Percentiles rank a stretch among this genome's conserved stretches.
These are phyloP conservation scores for Cosmopolites sordidus DNA, from an alignment of 2,888 invertebrate species.

Conservation along the genomic window DNA sequence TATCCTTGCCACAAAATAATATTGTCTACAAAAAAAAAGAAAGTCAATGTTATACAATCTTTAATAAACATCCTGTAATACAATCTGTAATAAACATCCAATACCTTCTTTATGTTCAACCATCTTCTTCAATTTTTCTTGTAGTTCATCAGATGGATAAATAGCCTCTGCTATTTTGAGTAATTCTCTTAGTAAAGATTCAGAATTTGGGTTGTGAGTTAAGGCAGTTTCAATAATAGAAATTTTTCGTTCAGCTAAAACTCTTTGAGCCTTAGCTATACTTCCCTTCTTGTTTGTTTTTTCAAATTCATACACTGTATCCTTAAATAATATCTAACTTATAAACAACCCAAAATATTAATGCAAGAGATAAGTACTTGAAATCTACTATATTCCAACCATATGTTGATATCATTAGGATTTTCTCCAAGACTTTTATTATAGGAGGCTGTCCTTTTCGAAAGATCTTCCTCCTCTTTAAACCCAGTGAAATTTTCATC, in stretches of 20 bases:
- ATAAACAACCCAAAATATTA: conserved; percentile 1
- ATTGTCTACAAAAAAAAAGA: conserved; percentile 31
- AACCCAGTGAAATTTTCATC: conserved; percentile 38
- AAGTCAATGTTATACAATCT: too few relatives aligned
- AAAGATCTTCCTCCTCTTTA: conserved; percentile 51
- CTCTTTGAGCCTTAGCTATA: conserved; percentile 46
- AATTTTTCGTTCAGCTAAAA: conserved; percentile 56
- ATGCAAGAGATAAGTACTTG: too few relatives aligned
- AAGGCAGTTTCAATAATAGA: conserved; percentile 60
- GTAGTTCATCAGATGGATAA: conserved; percentile 58
- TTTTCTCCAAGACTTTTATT: conserved; percentile 52
- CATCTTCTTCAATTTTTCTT: conserved; percentile 46
- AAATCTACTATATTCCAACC: conserved; percentile 59
- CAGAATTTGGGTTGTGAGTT: conserved; percentile 53
- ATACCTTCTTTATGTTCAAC: too few relatives aligned
- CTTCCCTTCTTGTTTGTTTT: conserved; percentile 45
- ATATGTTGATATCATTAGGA: conserved; percentile 53
- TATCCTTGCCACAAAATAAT: conserved; percentile 53
- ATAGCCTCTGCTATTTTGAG: conserved; percentile 50
- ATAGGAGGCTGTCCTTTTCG: conserved; percentile 51
- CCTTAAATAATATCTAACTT: conserved; percentile 37
- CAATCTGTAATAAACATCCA: neutral
- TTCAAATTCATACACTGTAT: conserved; percentile 48
- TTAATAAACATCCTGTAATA: too few relatives aligned
- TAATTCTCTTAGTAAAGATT: conserved; percentile 51